Base-by-base conservation (phyloP, 2,113 vertebrate species). In the Spea bombifrons region DNA sequence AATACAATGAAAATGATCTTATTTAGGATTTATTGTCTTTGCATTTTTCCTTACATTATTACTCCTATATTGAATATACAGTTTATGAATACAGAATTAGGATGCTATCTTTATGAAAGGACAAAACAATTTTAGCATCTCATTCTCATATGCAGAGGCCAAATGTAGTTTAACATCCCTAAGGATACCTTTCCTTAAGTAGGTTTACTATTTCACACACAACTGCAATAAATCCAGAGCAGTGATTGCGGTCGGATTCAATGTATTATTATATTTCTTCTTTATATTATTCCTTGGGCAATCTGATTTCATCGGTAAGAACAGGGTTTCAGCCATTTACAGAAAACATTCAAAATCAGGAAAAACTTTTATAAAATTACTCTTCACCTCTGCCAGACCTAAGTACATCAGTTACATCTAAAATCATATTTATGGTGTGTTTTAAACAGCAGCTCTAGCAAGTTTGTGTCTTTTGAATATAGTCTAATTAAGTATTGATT, bases 1-100 rank as follows among this genome's bases (percentile, higher is more conserved):
- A 46, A 76, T 46, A 67, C 55, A 76, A 17, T 30, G 50, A 76
- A 75, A 55, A 66, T 68, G 30, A 76, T 75, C 64, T 66, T 75
- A 66, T 67, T 75, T 76, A 30, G 64, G 65, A 68, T 76, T 55
- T 55, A 68, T 76, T 68, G 64, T 57, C 44, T 76, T 55, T 76
- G 50, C 74, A 67, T 76, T 68, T 68, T 67, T 55, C 64, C 30
- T 57, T 75, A 53, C 48, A 67, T 68, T 67, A 76, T 55, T 76
- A 68, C 65, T 68, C 55, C 50, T 76, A 68, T 43, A 67, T 76
- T 76, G 15, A 76, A 76, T 57, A 45, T n/a, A 67, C 65, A 52
- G 8, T 44, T 43, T 9, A 67, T 67, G 64, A 76, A 76, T 76
- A 46, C 52, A 76, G 66, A 76, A 46, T 15, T 57, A n/a, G n/a